A percentile compares a stretch with the other conserved stretches of the same genome.
These are phyloP conservation scores for Chaetops frenatus DNA, from an alignment of 2,113 vertebrate species.

Conservation along the genomic window DNA sequence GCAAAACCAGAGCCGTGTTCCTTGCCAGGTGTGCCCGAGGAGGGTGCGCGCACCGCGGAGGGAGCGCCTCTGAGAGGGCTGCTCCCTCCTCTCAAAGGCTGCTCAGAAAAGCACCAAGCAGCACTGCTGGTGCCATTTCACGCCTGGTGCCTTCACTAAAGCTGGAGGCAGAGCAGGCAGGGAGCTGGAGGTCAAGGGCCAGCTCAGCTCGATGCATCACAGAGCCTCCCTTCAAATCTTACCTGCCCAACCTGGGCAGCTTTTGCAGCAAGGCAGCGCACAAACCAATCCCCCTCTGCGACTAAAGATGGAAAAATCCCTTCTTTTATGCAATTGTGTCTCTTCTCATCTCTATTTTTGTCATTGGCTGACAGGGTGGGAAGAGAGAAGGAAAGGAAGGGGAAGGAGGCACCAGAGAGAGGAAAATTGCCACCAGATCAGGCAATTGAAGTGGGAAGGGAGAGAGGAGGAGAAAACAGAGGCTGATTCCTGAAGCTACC, in stretches of 20 bases:
- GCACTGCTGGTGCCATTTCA: background rate
- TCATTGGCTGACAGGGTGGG: slow-evolving; percentile 5
- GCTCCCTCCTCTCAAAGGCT: background rate
- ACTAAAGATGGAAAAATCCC: background rate
- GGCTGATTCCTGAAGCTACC: background rate
- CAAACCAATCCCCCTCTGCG: background rate
- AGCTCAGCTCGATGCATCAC: background rate
- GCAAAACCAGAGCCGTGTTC: background rate
- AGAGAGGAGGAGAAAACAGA: background rate
- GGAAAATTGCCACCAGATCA: background rate
- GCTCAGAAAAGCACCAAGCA: background rate
- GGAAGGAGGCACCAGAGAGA: background rate
- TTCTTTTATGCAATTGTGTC: background rate
- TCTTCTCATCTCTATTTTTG: slow-evolving; percentile 18
- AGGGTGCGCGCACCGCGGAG: background rate
- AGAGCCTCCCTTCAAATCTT: background rate
- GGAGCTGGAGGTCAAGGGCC: background rate
- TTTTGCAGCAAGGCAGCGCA: rapidly evolving
- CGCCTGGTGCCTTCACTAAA: background rate
- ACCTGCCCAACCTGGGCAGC: background rate
- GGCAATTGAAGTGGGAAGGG: background rate
- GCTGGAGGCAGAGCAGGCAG: background rate
- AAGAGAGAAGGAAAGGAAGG: background rate
- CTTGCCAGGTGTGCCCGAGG: background rate
- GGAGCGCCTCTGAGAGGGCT: rapidly evolving